Base-by-base conservation (phyloP, 2,888 invertebrate species). In the Daptonema setosum region DNA sequence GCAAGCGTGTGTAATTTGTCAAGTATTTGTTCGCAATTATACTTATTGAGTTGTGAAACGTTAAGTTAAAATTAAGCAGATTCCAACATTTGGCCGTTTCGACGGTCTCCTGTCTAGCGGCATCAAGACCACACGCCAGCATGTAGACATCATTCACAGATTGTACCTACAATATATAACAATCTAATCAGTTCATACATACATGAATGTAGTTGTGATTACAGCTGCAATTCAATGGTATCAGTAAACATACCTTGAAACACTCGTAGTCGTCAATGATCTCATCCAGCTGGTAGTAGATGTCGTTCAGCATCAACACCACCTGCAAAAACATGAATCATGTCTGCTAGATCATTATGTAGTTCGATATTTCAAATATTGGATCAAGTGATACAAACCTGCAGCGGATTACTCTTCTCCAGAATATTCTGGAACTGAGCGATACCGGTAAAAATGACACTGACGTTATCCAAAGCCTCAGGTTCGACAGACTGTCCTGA, bases 361-460 rank as follows among this genome's bases (percentile, higher is more conserved):
- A n/a, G n/a, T n/a, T n/a, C n/a, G n/a, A n/a, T n/a, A n/a, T n/a
- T n/a, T n/a, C n/a, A n/a, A n/a, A n/a, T n/a, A n/a, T n/a, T n/a
- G n/a, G n/a, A n/a, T n/a, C n/a, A n/a, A n/a, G n/a, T n/a, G n/a
- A n/a, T n/a, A n/a, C n/a, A n/a, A n/a, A 87, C 82, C 48, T 55
- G 55, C 30, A 87, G 83, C 2, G 87, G 85, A 2, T 87, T 85
- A 69, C 87, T 87, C 70, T 86, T 83, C 0, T 88, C 87, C 0
- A 87, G 87, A 82, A 90, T 83, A 30, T 83, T 78, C 0, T 90
- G 90, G 72, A 87, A 87, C 28, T 86, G 90, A 29, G 87, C 87
- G 60, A 90, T 90, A 70, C 90, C 90, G 68, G 87, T 87, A 74
- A 90, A 90, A 74, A 87, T 90, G 62, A 90, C 88, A 3, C 29